Evolutionary conservation across 1,140 invertebrate genomes (phyloP).

Genomic region (Dufourea novaeangliae): DNA sequence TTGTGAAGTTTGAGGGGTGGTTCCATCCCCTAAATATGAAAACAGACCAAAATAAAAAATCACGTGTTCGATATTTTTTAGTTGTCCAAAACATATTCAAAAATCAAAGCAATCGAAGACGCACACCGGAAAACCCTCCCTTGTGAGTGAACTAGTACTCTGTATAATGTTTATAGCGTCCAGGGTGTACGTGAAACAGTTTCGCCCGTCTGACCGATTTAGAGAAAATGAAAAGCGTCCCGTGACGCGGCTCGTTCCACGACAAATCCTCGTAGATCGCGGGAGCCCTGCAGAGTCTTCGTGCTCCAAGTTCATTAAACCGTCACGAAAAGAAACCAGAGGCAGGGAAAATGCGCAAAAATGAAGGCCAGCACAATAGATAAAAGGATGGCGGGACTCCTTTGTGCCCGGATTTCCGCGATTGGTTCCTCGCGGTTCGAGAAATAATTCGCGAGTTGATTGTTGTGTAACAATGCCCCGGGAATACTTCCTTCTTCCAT

Average conservation of each 20-base stretch:
- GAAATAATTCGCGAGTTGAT: not conserved
- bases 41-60: too few relatives aligned
- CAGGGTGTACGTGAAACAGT: too few relatives aligned
- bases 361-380: conserved; percentile 13
- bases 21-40: too few relatives aligned
- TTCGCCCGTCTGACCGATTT: not conserved
- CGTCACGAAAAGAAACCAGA: conserved; percentile 22
- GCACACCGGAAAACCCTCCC: too few relatives aligned
- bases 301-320: conserved; percentile 34
- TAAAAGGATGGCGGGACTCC: not conserved
- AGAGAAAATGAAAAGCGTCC: conserved; percentile 20
- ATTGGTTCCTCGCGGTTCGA: not conserved
- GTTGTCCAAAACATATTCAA: not conserved
- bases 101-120: too few relatives aligned
- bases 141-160: too few relatives aligned
- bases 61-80: not conserved
- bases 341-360: conserved; percentile 11
- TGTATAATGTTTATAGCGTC: too few relatives aligned
- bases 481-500: not conserved
- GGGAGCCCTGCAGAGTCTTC: conserved; percentile 20
- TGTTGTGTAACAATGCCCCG: not conserved
- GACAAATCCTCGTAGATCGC: not conserved
- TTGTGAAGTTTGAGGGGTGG: too few relatives aligned
- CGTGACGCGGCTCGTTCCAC: conserved; percentile 12
- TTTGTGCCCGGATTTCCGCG: conserved; percentile 15